Evolutionary conservation across 1,140 invertebrate genomes (phyloP).

Genomic region (Drosophila elegans): DNA sequence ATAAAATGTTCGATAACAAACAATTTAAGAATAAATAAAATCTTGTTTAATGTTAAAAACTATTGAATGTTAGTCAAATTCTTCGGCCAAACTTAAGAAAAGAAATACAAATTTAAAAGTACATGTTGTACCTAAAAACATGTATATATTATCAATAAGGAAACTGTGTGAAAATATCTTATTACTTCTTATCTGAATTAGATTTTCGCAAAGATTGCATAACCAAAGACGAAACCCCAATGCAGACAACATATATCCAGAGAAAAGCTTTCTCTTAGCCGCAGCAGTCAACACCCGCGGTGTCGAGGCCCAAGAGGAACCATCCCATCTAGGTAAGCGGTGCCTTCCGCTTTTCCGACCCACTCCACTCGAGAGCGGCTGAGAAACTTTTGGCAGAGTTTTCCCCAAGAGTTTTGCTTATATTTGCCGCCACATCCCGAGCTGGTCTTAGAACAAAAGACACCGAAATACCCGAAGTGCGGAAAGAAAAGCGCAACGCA

Average conservation of each 20-base stretch:
- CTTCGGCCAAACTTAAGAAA: too few relatives aligned
- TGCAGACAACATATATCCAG: not conserved
- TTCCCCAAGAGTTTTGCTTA: constrained; percentile 50
- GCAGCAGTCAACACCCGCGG: constrained; percentile 65
- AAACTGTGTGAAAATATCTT: not conserved
- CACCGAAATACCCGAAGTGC: constrained; percentile 35
- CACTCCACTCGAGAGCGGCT: not conserved
- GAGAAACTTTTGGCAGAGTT: constrained; percentile 39
- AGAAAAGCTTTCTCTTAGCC: constrained; percentile 19
- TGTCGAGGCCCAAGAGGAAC: constrained; percentile 36
- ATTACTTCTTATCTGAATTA: constrained; percentile 7
- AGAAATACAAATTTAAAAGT: too few relatives aligned
- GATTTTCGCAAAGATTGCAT: constrained; percentile 1
- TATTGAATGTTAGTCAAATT: too few relatives aligned
- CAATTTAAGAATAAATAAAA: too few relatives aligned
- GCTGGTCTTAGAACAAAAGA: constrained; percentile 66
- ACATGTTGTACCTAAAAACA: too few relatives aligned
- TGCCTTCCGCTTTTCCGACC: constrained; percentile 14
- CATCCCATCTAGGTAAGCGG: constrained; percentile 42
- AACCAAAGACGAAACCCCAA: not conserved
- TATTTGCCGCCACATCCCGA: constrained; percentile 41
- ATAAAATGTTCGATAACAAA: too few relatives aligned
- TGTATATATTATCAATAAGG: too few relatives aligned
- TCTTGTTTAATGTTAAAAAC: too few relatives aligned
- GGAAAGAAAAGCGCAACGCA: constrained; percentile 30